Evolutionary conservation across 2,797 vertebrate genomes (phyloP).

Genomic region (Pangasius larnaudii): DNA sequence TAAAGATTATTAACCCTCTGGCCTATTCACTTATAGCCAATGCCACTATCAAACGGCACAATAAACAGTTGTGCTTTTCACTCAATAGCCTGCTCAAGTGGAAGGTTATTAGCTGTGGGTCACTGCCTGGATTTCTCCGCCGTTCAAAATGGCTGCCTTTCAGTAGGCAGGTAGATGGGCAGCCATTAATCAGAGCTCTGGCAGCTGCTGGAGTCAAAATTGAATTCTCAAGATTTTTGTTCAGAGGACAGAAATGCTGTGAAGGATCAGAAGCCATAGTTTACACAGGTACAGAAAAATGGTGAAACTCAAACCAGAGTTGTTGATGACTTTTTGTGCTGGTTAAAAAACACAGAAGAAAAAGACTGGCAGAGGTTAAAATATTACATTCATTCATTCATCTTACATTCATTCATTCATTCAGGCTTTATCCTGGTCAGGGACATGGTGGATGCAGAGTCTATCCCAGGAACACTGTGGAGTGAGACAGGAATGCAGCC

Average conservation of each 20-base stretch:
- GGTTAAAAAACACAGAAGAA: neutral
- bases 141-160: constrained; percentile 75
- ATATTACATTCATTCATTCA: neutral
- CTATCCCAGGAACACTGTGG: neutral
- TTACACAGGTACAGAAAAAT: constrained; percentile 1
- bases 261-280: constrained; percentile 6
- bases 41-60: constrained; percentile 57
- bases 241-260: constrained; percentile 28
- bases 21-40: constrained; percentile 52
- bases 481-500: neutral
- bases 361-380: neutral
- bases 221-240: constrained; percentile 49
- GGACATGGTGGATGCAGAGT: neutral
- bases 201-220: constrained; percentile 73
- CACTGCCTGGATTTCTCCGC: constrained; percentile 73
- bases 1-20: constrained; percentile 59
- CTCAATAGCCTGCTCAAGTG: constrained; percentile 79
- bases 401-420: neutral
- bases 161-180: constrained; percentile 74
- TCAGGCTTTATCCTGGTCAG: neutral
- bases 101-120: constrained; percentile 83
- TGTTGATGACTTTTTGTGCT: neutral
- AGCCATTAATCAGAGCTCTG: constrained; percentile 81
- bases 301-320: neutral
- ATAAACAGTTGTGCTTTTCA: constrained; percentile 63